Base-by-base conservation (phyloP, 2,888 invertebrate genomes). In the Volucella inflata region DNA sequence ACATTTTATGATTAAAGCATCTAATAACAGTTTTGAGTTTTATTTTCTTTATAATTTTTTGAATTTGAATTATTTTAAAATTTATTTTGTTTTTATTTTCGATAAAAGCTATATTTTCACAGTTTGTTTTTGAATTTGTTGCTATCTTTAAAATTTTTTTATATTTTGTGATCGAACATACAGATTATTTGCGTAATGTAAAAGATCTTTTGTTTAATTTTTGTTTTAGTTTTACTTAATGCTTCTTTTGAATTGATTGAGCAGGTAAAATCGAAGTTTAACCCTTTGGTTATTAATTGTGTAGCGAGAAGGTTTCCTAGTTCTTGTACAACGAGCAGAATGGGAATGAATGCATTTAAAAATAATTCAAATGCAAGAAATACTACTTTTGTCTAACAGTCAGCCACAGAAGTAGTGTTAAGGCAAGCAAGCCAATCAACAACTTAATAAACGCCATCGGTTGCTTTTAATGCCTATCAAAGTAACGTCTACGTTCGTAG, bases 91-190 rank as follows among this genome's bases (percentile, higher is more conserved):
- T 76, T 48, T 53, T 72, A 16, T 12, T 77, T 75, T 79, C 8
- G 48, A 64, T 46, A 68, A 70, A 79, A 79, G 74, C 79, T 78
- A 64, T 64, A 60, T 50, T 55, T 62, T 67, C 60, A 74, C 75
- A 64, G 30, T 38, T 48, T 65, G n/a, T 48, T 44, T 62, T 57
- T 50, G 12, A 67, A 70, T 55, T 53, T 21, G 60, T 62, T 78
- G 38, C 76, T 57, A 68, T 51, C n/a, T 44, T 44, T 12, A 1
- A 44, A 30, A 48, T 57, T 42, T 40, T 14, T 65, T 16, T 67
- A n/a, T 59, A 0, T 65, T 57, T 79, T 44, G 12, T 53, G 38
- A 59, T 65, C 53, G 42, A 76, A 81, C 51, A 55, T 46, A 76
- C 64, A 50, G 75, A 84, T 55, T 14, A 59, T 59, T 55, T 40